Conservation (phyloP, 1,140 invertebrate species). For the Cylas formicarius region DNA sequence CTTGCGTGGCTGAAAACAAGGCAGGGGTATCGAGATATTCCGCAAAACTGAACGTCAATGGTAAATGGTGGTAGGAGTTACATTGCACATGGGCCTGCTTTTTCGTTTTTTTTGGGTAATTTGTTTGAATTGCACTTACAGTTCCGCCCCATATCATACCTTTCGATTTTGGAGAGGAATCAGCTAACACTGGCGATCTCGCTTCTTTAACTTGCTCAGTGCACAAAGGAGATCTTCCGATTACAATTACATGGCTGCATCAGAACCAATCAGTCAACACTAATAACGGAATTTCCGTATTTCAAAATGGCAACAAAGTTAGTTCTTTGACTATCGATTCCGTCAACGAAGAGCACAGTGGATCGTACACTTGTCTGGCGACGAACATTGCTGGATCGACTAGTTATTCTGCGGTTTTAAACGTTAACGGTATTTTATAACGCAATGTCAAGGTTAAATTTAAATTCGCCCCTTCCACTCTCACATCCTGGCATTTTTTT, state of each 20-base stretch:
- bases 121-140: conserved; percentile 42
- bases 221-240: conserved; percentile 67
- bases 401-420: conserved; percentile 59
- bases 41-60: conserved; percentile 52
- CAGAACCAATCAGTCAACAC: conserved; percentile 58
- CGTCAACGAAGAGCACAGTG: conserved; percentile 66
- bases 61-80: conserved; percentile 61
- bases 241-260: conserved; percentile 70
- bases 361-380: conserved; percentile 74
- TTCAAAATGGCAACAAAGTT: conserved; percentile 66
- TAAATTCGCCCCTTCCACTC: neutral
- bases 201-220: conserved; percentile 70
- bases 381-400: conserved; percentile 65
- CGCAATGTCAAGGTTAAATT: conserved; percentile 33
- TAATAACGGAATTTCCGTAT: conserved; percentile 62
- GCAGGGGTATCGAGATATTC: conserved; percentile 46
- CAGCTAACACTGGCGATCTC: conserved; percentile 71
- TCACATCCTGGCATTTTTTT: conserved; percentile 44
- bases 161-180: conserved; percentile 69
- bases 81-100: conserved; percentile 60
- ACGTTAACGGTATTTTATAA: conserved; percentile 75
- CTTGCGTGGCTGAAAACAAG: conserved; percentile 50
- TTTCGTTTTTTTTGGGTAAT: conserved; percentile 47
- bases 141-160: conserved; percentile 71
- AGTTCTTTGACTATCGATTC: conserved; percentile 72